phyloP scores from a whole-genome alignment of 1,140 invertebrate genomes.

The Uloborus diversus region DNA sequence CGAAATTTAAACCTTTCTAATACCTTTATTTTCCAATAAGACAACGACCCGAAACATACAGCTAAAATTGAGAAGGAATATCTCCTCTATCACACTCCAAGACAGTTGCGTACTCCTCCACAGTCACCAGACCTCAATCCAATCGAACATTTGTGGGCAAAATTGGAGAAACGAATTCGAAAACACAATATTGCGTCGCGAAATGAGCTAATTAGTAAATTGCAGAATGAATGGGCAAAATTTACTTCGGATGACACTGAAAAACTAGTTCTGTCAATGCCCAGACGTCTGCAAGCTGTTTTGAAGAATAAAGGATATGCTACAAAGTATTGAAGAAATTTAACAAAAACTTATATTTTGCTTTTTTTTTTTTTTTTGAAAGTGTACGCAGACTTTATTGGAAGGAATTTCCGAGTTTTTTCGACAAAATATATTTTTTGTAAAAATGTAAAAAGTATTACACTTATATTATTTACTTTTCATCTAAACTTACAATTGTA shows the following conservation, averaged over 20 bases:
- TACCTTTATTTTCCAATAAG: conserved; percentile 60
- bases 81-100: conserved; percentile 54
- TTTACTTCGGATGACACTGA: neutral
- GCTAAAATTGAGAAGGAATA: conserved; percentile 56
- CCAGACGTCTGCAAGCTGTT: neutral
- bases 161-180: conserved; percentile 56
- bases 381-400: too few relatives aligned
- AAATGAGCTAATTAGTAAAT: neutral
- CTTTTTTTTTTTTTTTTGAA: too few relatives aligned
- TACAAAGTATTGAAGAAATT: too few relatives aligned
- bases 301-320: neutral
- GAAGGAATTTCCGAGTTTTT: too few relatives aligned
- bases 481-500: too few relatives aligned
- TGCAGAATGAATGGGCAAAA: neutral
- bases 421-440: too few relatives aligned
- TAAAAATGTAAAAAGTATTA: too few relatives aligned
- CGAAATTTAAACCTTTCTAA: conserved; percentile 47
- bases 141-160: conserved; percentile 63
- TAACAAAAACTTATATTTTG: too few relatives aligned
- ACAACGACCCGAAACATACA: conserved; percentile 65
- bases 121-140: conserved; percentile 64
- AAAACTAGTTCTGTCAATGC: neutral
- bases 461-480: too few relatives aligned
- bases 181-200: neutral
- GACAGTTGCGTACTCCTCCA: conserved; percentile 53